These are phyloP conservation scores for Macrostomum lignano DNA, from an alignment of 1,140 invertebrate genomes.

Conservation along the genomic window DNA sequence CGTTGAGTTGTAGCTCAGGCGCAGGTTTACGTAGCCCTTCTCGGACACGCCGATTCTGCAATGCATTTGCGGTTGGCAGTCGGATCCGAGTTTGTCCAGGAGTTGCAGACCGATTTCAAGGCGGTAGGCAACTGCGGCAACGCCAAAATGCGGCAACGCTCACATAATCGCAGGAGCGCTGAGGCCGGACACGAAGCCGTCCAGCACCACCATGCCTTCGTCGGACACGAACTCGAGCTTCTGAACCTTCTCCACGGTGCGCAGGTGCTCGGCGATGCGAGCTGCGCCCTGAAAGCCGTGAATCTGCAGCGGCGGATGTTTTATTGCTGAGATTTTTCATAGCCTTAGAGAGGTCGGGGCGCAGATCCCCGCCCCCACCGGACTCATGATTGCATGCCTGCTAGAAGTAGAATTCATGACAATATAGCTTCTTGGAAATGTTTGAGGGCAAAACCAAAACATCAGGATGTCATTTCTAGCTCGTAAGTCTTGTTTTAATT, in stretches of 20 bases:
- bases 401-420: no score
- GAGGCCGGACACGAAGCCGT: slow-evolving; percentile 25
- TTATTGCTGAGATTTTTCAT: no score
- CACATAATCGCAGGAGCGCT: slow-evolving; percentile 28
- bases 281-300: slow-evolving; percentile 27
- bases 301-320: slow-evolving; percentile 15
- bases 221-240: slow-evolving; percentile 32
- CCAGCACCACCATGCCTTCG: slow-evolving; percentile 30
- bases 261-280: slow-evolving; percentile 20
- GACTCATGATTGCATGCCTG: no score
- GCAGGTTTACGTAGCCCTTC: slow-evolving; percentile 30
- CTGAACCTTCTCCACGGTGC: slow-evolving; percentile 16
- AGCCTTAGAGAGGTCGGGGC: no score
- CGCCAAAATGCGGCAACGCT: no score
- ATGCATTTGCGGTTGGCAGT: slow-evolving; percentile 1
- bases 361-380: no score
- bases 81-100: background rate
- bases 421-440: no score
- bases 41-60: slow-evolving; percentile 31
- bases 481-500: no score
- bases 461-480: no score
- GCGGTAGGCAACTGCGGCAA: background rate
- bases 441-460: no score
- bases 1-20: slow-evolving; percentile 22
- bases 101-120: background rate